phyloP scores from a whole-genome alignment of 2,113 vertebrate genomes.

The Cnemophilus loriae region DNA sequence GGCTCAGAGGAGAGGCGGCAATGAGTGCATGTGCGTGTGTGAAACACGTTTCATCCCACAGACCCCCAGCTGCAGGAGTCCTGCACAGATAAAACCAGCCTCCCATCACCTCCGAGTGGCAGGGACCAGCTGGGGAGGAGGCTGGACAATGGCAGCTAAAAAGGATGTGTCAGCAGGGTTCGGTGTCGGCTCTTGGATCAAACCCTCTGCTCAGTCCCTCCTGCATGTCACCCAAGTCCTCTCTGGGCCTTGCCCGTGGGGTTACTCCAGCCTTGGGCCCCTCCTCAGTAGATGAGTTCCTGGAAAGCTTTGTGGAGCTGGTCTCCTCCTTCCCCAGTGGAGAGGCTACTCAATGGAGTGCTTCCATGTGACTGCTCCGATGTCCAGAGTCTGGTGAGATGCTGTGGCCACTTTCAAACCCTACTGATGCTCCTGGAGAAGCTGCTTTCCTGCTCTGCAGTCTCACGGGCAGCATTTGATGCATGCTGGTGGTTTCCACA shows the following conservation, averaged over 20 bases:
- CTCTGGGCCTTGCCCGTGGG: rapidly evolving
- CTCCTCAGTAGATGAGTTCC: background rate
- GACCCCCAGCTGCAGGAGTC: constrained; percentile 31
- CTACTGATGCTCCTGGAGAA: background rate
- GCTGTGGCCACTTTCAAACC: background rate
- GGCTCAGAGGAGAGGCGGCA: rapidly evolving
- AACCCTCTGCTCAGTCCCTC: background rate
- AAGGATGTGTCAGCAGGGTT: rapidly evolving
- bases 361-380: background rate
- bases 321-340: background rate
- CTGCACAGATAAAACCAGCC: background rate
- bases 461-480: background rate
- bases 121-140: background rate
- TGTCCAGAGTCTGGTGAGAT: background rate
- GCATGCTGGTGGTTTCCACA: background rate
- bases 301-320: background rate
- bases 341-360: rapidly evolving
- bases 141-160: background rate
- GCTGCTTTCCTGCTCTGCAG: background rate
- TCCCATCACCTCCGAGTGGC: rapidly evolving
- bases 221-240: background rate
- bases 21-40: background rate
- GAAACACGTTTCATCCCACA: background rate
- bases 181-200: background rate
- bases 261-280: background rate